phyloP scores from a whole-genome alignment of 2,797 vertebrate genomes.

The Varecia variegata region DNA sequence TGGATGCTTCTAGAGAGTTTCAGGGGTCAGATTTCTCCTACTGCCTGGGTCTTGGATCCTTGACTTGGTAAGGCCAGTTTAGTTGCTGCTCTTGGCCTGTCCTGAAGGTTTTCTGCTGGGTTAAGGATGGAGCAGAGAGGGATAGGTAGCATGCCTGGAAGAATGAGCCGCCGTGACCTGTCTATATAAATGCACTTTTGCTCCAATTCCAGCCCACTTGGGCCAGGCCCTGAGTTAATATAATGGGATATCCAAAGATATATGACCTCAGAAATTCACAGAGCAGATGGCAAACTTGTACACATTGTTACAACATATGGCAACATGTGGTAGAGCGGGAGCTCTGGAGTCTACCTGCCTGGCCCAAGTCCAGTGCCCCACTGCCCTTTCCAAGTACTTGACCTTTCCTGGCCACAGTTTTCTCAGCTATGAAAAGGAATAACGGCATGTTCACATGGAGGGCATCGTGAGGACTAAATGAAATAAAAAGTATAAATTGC shows the following conservation, averaged over 20 bases:
- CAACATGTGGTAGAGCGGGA: not conserved
- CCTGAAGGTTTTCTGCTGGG: not conserved
- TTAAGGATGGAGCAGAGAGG: not conserved
- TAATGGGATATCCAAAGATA: not conserved
- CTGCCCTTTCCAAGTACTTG: not conserved
- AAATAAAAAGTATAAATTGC: not conserved
- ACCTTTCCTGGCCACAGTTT: not conserved
- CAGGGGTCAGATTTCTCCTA: not conserved
- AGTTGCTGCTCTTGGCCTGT: not conserved
- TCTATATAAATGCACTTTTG: not conserved
- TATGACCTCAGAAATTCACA: not conserved
- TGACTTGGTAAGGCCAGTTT: not conserved
- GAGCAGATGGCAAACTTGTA: not conserved
- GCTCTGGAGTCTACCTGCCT: not conserved
- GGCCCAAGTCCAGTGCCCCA: not conserved
- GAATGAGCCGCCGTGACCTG: not conserved
- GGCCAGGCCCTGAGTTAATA: not conserved
- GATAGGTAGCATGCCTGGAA: not conserved
- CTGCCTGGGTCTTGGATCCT: not conserved
- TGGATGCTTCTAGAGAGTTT: not conserved
- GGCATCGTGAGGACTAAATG: not conserved
- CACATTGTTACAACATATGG: not conserved
- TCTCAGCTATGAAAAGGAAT: not conserved
- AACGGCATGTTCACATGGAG: not conserved
- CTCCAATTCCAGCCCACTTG: not conserved